phyloP scores from a whole-genome alignment of 2,797 vertebrate species.

The Chelon auratus region DNA sequence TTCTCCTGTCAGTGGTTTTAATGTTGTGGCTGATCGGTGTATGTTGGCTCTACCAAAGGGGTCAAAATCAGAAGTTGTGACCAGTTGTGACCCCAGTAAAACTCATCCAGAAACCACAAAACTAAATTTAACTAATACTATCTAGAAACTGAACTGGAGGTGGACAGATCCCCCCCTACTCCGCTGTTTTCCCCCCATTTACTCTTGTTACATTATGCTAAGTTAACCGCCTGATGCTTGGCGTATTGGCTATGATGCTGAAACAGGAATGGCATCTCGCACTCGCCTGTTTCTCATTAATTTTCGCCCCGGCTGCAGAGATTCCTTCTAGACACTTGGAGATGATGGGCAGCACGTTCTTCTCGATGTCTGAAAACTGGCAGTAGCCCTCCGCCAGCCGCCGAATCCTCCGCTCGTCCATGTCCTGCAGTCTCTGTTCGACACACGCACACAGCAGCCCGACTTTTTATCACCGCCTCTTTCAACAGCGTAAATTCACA shows the following conservation, averaged over 20 bases:
- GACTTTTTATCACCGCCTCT: background rate
- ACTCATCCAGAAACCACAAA: no score
- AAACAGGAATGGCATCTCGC: background rate
- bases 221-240: background rate
- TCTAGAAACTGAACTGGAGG: no score
- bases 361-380: constrained; percentile 93
- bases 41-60: no score
- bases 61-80: no score
- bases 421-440: constrained; percentile 93
- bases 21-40: no score
- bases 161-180: no score
- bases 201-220: background rate
- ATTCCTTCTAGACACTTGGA: constrained; percentile 94
- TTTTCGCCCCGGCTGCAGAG: constrained; percentile 87
- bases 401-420: constrained; percentile 93
- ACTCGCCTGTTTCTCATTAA: constrained; percentile 87
- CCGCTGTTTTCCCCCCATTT: background rate
- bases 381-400: constrained; percentile 91
- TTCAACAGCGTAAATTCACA: background rate
- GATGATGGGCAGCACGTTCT: constrained; percentile 93
- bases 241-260: background rate
- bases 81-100: no score
- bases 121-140: no score
- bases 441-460: constrained; percentile 3
- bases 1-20: no score